Evolutionary conservation across 2,888 invertebrate genomes (phyloP).

Genomic region (Drosophila kambysellisi): DNA sequence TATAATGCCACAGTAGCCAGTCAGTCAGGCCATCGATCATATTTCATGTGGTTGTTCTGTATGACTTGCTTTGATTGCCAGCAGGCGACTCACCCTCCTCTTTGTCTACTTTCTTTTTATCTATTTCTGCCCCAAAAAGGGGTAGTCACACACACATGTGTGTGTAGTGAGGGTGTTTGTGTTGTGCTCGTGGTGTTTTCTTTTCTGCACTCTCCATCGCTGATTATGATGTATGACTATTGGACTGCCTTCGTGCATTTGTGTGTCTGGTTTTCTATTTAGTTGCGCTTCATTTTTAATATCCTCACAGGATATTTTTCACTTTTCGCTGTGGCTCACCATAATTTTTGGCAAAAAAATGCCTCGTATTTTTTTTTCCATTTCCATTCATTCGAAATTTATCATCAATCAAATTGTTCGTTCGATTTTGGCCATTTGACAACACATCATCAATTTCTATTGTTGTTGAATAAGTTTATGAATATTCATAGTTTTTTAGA

Average conservation of each 20-base stretch:
- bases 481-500: slow-evolving; percentile 77
- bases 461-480: slow-evolving; percentile 75
- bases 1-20: slow-evolving; percentile 53
- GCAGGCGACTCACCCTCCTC: slow-evolving; percentile 42
- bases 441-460: slow-evolving; percentile 79
- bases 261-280: slow-evolving; percentile 39
- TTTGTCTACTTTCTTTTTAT: slow-evolving; percentile 43
- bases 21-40: slow-evolving; percentile 71
- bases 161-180: slow-evolving; percentile 62
- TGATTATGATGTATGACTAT: slow-evolving; percentile 80
- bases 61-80: slow-evolving; percentile 77
- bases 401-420: slow-evolving; percentile 68
- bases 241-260: slow-evolving; percentile 22
- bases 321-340: slow-evolving; percentile 45
- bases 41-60: slow-evolving; percentile 68
- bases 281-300: slow-evolving; percentile 65
- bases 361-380: slow-evolving; percentile 35
- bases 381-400: slow-evolving; percentile 29
- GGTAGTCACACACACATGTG: slow-evolving; percentile 48
- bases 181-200: slow-evolving; percentile 16
- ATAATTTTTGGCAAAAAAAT: slow-evolving; percentile 52
- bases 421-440: slow-evolving; percentile 63
- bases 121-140: slow-evolving; percentile 56
- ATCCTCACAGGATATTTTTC: slow-evolving; percentile 55
- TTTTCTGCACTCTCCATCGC: slow-evolving; percentile 29